phyloP scores from a whole-genome alignment of 2,797 vertebrate species.

The Sebastes minor region DNA sequence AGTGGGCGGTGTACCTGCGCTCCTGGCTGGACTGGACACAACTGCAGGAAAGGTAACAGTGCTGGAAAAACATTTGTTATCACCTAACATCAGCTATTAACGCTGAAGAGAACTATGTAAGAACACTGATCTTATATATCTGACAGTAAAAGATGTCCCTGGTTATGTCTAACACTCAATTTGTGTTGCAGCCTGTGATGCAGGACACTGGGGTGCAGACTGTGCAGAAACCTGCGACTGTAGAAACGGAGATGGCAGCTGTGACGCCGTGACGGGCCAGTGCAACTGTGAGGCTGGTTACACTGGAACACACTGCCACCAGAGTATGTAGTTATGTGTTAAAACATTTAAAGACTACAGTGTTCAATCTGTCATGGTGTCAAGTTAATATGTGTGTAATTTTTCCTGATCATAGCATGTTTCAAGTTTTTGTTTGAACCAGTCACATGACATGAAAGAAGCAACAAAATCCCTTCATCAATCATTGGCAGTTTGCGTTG shows the following conservation, averaged over 20 bases:
- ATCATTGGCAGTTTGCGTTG: background rate
- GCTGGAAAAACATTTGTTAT: background rate
- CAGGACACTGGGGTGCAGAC: constrained; percentile 87
- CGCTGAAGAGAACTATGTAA: background rate
- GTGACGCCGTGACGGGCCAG: constrained; percentile 82
- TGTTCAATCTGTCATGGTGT: background rate
- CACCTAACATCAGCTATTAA: background rate
- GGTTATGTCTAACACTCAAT: background rate
- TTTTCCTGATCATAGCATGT: background rate
- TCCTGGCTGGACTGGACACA: constrained; percentile 88
- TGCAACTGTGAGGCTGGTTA: constrained; percentile 91
- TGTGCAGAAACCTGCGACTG: constrained; percentile 87
- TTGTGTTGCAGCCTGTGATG: constrained; percentile 85
- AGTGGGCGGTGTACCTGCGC: constrained; percentile 89
- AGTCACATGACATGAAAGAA: background rate
- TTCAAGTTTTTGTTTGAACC: background rate
- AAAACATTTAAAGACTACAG: background rate
- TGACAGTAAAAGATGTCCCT: background rate
- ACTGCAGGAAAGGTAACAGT: constrained; percentile 88
- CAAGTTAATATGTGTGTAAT: background rate
- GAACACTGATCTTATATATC: background rate
- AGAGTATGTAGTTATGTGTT: constrained; percentile 79
- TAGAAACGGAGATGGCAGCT: constrained; percentile 83
- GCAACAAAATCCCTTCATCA: background rate
- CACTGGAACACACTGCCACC: constrained; percentile 83